These are phyloP conservation scores for Musca domestica DNA, from an alignment of 1,140 invertebrate species.

Conservation along the genomic window DNA sequence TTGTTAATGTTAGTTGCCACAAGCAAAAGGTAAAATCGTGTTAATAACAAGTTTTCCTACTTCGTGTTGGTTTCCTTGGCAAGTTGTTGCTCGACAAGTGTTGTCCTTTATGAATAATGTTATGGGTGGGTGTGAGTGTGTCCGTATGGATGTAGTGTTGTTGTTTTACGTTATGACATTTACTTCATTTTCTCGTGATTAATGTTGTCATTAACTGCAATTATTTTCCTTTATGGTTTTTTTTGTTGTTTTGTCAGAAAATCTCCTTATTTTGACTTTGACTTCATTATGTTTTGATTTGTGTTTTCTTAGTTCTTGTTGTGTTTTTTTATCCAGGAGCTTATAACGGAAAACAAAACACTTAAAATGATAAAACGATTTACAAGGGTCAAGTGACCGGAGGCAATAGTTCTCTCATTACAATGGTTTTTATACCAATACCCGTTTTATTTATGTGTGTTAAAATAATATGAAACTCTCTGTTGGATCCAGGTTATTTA, in stretches of 20 bases:
- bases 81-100: not conserved
- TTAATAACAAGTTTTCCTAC: slow-evolving; percentile 40
- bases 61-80: slow-evolving; percentile 24
- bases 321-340: not conserved
- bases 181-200: slow-evolving; percentile 53
- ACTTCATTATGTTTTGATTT: slow-evolving; percentile 21
- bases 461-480: too few species aligned
- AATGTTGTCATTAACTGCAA: slow-evolving; percentile 53
- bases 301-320: not conserved
- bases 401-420: not conserved
- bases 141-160: not conserved
- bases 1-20: too few species aligned
- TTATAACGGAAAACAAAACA: not conserved
- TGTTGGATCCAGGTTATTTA: too few species aligned
- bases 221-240: slow-evolving; percentile 47
- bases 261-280: slow-evolving; percentile 1
- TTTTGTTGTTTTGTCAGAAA: not conserved
- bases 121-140: not conserved
- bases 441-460: too few species aligned
- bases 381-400: slow-evolving; percentile 8
- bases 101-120: not conserved
- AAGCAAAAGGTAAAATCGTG: slow-evolving; percentile 27
- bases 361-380: slow-evolving; percentile 11
- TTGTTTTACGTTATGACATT: slow-evolving; percentile 26
- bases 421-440: too few species aligned